Base-by-base conservation (phyloP, 2,888 invertebrate species). In the Apocheima hispidaria region DNA sequence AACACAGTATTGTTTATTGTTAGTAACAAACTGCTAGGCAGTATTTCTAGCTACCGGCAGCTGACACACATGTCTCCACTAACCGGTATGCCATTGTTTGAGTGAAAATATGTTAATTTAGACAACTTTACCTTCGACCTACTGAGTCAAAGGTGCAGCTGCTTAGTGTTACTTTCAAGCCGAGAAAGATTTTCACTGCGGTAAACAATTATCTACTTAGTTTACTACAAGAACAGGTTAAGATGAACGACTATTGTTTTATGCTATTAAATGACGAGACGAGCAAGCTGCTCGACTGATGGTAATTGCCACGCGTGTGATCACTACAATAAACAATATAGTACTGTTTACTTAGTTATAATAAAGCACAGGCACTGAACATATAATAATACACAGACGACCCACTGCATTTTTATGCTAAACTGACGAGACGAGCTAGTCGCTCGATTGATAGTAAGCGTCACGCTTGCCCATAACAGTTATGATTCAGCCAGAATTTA, bases 51-150 rank as follows among this genome's bases (percentile, higher is more conserved):
- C 40, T 53, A 49, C 48, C 28, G 33, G 35, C 40, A 21, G 4
- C 46, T 51, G 54, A 44, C 60, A 49, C 43, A 60, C 49, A 50
- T 54, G 54, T 43, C 20, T 26, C 26, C 4, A 26, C 30, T 36
- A 52, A 48, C 58, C 52, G 58, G 51, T 36, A 53, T 35, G 55
- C 46, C 60, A 68, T 68, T 68, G 66, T 68, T 62, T 60, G 60
- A 60, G 68, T 66, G 68, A 68, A 68, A 68, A 68, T 68, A 68
- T 68, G 68, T 60, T 50, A 68, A 68, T 68, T 48, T 50, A 14
- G 26, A 49, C 49, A 36, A 41, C 52, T 30, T 56, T 62, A 53
- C 56, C 61, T 62, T 62, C 48, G 56, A 57, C 56, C 52, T 43
- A 57, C 46, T 56, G 51, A 43, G 40, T 30, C 28, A 28, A 46